Percentiles rank a stretch among this genome's conserved stretches.
phyloP scores from a whole-genome alignment of 92 coral and sea anemone species.

The Actinostola sp. region DNA sequence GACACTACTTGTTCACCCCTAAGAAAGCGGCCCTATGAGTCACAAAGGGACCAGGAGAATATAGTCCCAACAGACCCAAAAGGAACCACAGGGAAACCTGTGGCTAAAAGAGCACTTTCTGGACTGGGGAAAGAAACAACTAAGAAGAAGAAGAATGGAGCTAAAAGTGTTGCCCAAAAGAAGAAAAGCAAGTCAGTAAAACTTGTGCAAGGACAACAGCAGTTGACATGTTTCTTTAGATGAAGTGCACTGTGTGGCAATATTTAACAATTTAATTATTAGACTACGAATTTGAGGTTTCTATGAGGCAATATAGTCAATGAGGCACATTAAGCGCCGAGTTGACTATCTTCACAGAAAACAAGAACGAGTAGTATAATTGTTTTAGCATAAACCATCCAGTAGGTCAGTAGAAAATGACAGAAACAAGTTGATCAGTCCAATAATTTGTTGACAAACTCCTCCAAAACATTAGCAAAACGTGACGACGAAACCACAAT shows the following conservation, averaged over 20 bases:
- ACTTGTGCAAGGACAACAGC: conserved; percentile 72
- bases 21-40: conserved; percentile 62
- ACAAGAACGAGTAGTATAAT: no score
- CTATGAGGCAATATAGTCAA: no score
- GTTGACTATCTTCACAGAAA: no score
- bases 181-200: conserved; percentile 48
- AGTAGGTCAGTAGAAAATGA: no score
- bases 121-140: conserved; percentile 24
- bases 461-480: no score
- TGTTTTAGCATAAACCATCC: no score
- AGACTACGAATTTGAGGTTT: no score
- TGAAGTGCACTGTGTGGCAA: neutral
- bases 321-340: no score
- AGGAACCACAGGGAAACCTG: conserved; percentile 39
- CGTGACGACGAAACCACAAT: no score
- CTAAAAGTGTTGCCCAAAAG: conserved; percentile 22
- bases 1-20: conserved; percentile 25
- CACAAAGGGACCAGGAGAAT: conserved; percentile 72
- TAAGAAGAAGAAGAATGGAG: conserved; percentile 31
- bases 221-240: conserved; percentile 77
- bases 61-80: conserved; percentile 6
- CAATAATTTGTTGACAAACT: no score
- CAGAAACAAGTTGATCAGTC: no score
- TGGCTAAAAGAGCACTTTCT: conserved; percentile 61
- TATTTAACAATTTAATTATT: no score